Base-by-base conservation (phyloP, 2,113 vertebrate genomes). In the Hyla sarda region DNA sequence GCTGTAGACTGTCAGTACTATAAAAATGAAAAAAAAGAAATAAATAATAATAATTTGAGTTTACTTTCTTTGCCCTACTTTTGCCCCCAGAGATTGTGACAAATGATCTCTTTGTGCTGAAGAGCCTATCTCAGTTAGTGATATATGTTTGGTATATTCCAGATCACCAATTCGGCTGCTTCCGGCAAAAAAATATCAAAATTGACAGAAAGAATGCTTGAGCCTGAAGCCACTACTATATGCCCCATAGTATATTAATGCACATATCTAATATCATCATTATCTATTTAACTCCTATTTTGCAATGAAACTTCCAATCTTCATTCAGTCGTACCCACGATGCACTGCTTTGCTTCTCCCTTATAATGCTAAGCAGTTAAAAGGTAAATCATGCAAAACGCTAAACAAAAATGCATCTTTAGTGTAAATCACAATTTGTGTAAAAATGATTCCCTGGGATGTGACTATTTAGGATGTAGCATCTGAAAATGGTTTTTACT, bases 341-440 rank as follows among this genome's bases (percentile, higher is more conserved):
- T 62, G 6, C 79, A 21, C 41, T 41, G 1, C 19, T 52, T 41
- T 13, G 10, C 21, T 30, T 19, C n/a, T 83, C 8, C 58, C n/a
- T n/a, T 11, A 17, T 30, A 1, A 6, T 17, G 14, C 37, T 41
- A 1, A 9, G 23, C 10, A 78, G 23, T 2, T 32, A 78, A 67
- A 23, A 7, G 30, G 60, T 78, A 71, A 79, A 80, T 23, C 1
- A n/a, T 85, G 87, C 86, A 62, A 88, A 87, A 88, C 67, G 81
- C 21, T 58, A 90, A 89, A 90, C 86, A 88, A 74, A 86, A 90
- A 89, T 90, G 75, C 89, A 88, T n/a, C n/a, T n/a, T n/a, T n/a
- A 88, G 65, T 16, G 17, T n/a, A 48, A 50, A 17, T 79, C 21
- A 23, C 25, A 81, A 77, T 47, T 30, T 78, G 32, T 47, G 82